Evolutionary conservation across 2,888 invertebrate genomes (phyloP).

Genomic region (Actias luna): DNA sequence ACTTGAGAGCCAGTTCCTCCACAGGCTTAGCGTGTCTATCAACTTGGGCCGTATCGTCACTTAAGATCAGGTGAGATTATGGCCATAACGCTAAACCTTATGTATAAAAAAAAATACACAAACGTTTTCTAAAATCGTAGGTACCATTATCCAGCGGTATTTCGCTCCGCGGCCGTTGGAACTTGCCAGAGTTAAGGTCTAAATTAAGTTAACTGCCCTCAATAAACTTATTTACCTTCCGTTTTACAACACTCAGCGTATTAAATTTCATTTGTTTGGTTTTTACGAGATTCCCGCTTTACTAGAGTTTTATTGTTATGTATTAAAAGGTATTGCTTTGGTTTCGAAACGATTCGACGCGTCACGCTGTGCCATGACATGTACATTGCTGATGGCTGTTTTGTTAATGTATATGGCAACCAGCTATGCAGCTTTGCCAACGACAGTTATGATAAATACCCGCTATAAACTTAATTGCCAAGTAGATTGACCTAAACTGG

Average conservation of each 20-base stretch:
- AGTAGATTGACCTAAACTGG: no score
- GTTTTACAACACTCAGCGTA: slow-evolving; percentile 11
- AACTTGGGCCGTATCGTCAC: no score
- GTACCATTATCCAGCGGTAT: neutral
- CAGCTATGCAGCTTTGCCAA: no score
- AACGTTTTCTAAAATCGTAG: neutral
- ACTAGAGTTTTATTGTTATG: slow-evolving; percentile 5
- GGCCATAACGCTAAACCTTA: no score
- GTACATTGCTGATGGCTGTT: no score
- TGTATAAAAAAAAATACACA: neutral
- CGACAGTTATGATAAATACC: no score
- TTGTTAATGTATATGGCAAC: no score
- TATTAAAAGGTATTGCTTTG: slow-evolving; percentile 6
- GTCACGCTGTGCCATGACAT: no score
- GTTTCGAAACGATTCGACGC: slow-evolving; percentile 1
- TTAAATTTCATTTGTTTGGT: slow-evolving; percentile 15
- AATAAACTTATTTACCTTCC: slow-evolving; percentile 31
- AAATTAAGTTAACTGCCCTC: slow-evolving; percentile 20
- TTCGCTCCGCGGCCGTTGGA: neutral
- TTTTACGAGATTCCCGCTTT: neutral
- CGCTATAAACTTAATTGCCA: no score
- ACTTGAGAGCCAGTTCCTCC: no score
- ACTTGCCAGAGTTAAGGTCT: neutral
- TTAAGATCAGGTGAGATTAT: no score
- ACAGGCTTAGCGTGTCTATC: no score